Evolutionary conservation across 2,113 vertebrate species (phyloP).

Genomic region (Python bivittatus): DNA sequence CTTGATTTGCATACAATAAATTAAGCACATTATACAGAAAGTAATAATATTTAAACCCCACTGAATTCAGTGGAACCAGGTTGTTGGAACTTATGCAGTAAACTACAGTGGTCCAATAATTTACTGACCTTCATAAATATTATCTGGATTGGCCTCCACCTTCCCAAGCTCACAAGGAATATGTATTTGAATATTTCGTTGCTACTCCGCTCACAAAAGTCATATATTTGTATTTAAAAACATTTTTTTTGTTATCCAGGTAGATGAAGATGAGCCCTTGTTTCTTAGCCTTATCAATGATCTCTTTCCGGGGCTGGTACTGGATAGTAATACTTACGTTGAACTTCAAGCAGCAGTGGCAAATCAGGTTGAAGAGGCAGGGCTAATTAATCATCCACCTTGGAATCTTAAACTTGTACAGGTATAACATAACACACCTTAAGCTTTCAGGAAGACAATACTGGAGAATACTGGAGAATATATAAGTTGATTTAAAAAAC

Average conservation of each 20-base stretch:
- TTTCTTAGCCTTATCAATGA: constrained; percentile 81
- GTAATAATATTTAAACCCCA: not conserved
- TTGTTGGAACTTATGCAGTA: not conserved
- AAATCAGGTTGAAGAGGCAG: constrained; percentile 72
- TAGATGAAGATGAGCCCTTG: constrained; percentile 81
- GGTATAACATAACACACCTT: constrained; percentile 54
- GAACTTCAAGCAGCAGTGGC: constrained; percentile 73
- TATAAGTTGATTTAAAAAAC: not conserved
- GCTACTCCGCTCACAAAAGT: not conserved
- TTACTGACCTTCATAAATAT: not conserved
- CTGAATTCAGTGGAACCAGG: not conserved
- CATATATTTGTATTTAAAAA: not conserved
- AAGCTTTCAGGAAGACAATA: not conserved
- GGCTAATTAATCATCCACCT: constrained; percentile 77
- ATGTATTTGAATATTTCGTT: not conserved
- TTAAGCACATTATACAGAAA: not conserved
- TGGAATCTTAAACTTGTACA: constrained; percentile 83
- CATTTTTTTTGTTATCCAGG: constrained; percentile 55
- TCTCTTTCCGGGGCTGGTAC: constrained; percentile 75
- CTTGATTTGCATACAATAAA: not conserved
- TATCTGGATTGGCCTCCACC: not conserved
- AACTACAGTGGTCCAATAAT: not conserved
- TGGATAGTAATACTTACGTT: constrained; percentile 71
- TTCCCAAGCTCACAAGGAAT: not conserved
- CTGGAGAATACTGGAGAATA: not conserved